A percentile compares a stretch with the other conserved stretches of the same genome.
These are phyloP conservation scores for Addax nasomaculatus DNA, from an alignment of 2,113 vertebrate genomes.

Conservation along the genomic window DNA sequence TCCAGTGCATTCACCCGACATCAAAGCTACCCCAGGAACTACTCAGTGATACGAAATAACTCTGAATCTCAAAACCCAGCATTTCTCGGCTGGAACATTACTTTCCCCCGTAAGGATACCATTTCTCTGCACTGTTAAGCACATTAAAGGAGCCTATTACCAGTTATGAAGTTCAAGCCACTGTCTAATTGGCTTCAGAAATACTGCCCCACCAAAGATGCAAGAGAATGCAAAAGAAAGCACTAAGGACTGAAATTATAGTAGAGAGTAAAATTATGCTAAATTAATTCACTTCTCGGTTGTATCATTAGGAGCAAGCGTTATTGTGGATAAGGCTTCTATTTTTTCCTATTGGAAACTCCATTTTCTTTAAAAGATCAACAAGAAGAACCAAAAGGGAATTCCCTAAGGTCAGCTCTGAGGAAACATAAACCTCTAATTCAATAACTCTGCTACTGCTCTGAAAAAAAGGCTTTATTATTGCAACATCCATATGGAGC, in stretches of 20 bases:
- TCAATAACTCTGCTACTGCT: conserved; percentile 85
- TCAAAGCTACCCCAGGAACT: not conserved
- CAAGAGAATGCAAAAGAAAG: conserved; percentile 54
- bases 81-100: conserved; percentile 50
- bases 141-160: conserved; percentile 24
- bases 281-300: conserved; percentile 39
- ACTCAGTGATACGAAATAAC: conserved; percentile 35
- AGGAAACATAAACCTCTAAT: conserved; percentile 88
- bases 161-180: conserved; percentile 56
- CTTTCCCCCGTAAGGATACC: not conserved
- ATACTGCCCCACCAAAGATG: conserved; percentile 45
- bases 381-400: conserved; percentile 81
- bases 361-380: conserved; percentile 80
- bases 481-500: conserved; percentile 87
- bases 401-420: conserved; percentile 84
- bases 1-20: not conserved
- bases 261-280: conserved; percentile 43
- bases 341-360: conserved; percentile 72
- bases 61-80: conserved; percentile 62
- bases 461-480: conserved; percentile 83
- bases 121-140: not conserved
- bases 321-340: conserved; percentile 62
- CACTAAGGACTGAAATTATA: conserved; percentile 42
- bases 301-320: conserved; percentile 49
- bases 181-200: conserved; percentile 62